Evolutionary conservation across 2,797 vertebrate species (phyloP).

Genomic region (Anas capensis): DNA sequence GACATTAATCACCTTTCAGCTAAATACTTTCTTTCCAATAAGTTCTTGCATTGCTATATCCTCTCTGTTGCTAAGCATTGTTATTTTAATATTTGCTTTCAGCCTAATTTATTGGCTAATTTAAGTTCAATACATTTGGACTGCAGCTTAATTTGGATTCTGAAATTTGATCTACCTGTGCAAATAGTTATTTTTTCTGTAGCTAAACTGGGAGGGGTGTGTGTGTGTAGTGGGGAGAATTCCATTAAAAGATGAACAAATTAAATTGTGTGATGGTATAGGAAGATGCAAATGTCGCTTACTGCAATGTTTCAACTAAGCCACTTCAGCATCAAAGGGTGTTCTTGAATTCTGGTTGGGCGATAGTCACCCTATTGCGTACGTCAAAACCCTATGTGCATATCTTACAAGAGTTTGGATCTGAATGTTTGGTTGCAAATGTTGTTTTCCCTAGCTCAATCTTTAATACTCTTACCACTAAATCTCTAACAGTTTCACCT

Average conservation of each 20-base stretch:
- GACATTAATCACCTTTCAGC: neutral
- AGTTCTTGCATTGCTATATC: neutral
- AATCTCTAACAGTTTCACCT: neutral
- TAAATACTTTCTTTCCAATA: neutral
- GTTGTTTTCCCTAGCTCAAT: neutral
- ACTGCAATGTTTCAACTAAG: neutral
- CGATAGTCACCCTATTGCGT: neutral
- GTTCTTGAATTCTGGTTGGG: neutral
- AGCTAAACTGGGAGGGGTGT: neutral
- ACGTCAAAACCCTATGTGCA: neutral
- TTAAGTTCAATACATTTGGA: constrained; percentile 1
- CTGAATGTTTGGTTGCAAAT: neutral
- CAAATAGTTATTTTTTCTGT: constrained; percentile 11
- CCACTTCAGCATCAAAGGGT: neutral
- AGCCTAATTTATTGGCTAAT: constrained; percentile 28
- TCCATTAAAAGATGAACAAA: neutral
- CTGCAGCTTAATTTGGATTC: neutral
- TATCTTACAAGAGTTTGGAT: neutral
- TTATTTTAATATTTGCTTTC: constrained; percentile 29
- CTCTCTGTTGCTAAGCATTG: neutral
- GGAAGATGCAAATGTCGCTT: neutral
- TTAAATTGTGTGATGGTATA: neutral
- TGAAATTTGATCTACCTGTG: neutral
- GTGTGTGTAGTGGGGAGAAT: neutral
- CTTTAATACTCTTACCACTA: neutral